phyloP scores from a whole-genome alignment of 2,113 vertebrate genomes.

The Drymodes brunneopygia region DNA sequence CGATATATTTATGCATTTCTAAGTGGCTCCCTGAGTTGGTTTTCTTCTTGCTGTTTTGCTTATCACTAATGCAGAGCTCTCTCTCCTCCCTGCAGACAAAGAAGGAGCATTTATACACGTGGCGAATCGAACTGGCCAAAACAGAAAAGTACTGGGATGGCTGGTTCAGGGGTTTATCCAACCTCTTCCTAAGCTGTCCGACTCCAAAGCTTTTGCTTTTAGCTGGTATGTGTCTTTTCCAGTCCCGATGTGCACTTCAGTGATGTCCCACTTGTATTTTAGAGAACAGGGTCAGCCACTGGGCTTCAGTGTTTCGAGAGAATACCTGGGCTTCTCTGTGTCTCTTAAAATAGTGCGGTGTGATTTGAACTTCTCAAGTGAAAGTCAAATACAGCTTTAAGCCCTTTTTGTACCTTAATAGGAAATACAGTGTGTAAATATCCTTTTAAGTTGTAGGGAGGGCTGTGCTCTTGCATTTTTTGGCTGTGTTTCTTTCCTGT shows the following conservation, averaged over 20 bases:
- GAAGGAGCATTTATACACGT: constrained; percentile 92
- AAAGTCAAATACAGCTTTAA: neutral
- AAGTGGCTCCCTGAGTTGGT: neutral
- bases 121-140: constrained; percentile 94
- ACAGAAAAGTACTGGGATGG: constrained; percentile 99
- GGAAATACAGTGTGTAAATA: neutral
- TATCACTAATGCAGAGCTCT: neutral
- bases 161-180: constrained; percentile 95
- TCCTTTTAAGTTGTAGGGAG: neutral
- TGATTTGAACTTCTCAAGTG: neutral
- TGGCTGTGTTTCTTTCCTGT: neutral
- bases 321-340: neutral
- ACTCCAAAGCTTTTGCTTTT: constrained; percentile 93
- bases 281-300: fast-evolving
- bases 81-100: constrained; percentile 75
- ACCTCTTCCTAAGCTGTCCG: constrained; percentile 90
- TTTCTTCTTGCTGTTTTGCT: neutral
- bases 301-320: neutral
- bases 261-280: neutral
- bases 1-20: neutral
- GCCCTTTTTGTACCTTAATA: neutral
- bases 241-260: neutral
- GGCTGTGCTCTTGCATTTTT: neutral
- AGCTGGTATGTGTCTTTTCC: constrained; percentile 78
- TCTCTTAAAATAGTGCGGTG: neutral